A percentile compares a stretch with the other conserved stretches of the same genome.
Evolutionary conservation across 2,888 invertebrate species (phyloP).

Genomic region (Bombyx huttoni): DNA sequence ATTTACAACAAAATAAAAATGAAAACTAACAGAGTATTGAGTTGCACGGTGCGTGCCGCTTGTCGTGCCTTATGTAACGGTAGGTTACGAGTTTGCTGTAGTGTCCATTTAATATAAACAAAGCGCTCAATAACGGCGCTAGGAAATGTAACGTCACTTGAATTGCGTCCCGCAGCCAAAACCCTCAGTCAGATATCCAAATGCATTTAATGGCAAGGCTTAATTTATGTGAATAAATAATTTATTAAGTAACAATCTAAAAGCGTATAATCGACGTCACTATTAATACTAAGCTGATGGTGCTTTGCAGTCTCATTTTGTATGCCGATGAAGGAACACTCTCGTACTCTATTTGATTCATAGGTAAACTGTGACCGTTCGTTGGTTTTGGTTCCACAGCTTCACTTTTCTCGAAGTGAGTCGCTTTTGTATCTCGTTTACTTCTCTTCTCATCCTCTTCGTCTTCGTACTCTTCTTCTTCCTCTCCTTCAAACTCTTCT

Average conservation of each 20-base stretch:
- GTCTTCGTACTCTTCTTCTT: constrained; percentile 21
- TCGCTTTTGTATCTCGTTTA: constrained; percentile 40
- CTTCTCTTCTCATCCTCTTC: constrained; percentile 23
- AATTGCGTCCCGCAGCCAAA: constrained; percentile 21
- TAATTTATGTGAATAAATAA: constrained; percentile 59
- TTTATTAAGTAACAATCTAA: constrained; percentile 30
- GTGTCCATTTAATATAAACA: not conserved
- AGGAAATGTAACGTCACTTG: constrained; percentile 5
- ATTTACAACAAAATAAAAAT: constrained; percentile 60
- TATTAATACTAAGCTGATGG: constrained; percentile 29
- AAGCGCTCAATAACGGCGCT: not conserved
- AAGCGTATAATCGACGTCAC: constrained; percentile 27
- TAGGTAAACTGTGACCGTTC: constrained; percentile 26
- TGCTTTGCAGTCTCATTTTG: constrained; percentile 16
- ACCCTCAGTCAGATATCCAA: constrained; percentile 29
- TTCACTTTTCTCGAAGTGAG: constrained; percentile 40
- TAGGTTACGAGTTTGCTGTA: constrained; percentile 43
- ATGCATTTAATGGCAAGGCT: constrained; percentile 66
- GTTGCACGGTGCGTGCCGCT: constrained; percentile 46
- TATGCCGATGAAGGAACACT: constrained; percentile 12
- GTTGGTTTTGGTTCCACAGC: constrained; percentile 30
- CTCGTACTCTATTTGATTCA: constrained; percentile 42
- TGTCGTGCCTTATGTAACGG: too few species aligned
- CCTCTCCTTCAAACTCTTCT: constrained; percentile 15
- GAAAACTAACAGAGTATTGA: constrained; percentile 60